Evolutionary conservation across 92 coral and sea anemone genomes (phyloP).

Genomic region (Porites evermanni): DNA sequence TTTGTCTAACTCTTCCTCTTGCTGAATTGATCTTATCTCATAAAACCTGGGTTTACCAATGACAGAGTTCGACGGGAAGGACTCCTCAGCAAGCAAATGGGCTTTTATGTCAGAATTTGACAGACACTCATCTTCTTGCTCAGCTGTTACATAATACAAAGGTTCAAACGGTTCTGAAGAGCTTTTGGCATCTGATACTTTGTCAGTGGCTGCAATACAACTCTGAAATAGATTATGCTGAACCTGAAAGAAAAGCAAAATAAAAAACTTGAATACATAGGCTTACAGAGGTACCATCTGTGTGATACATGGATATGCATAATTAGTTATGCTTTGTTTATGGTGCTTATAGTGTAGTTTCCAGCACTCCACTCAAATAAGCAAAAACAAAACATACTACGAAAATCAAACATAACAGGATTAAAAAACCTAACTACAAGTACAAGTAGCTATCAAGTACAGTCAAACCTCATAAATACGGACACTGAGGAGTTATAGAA

Average conservation of each 20-base stretch:
- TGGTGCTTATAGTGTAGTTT: too few species aligned
- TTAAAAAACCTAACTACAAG: too few species aligned
- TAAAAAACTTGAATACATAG: not conserved
- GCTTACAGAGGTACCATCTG: not conserved
- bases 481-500: too few species aligned
- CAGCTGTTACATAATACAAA: slow-evolving; percentile 60
- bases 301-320: too few species aligned
- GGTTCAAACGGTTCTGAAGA: slow-evolving; percentile 15
- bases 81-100: slow-evolving; percentile 41
- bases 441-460: too few species aligned
- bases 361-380: too few species aligned
- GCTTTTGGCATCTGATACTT: slow-evolving; percentile 27
- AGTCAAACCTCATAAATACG: too few species aligned
- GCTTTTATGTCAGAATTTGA: slow-evolving; percentile 65
- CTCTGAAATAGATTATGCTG: slow-evolving; percentile 82
- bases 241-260: slow-evolving; percentile 40
- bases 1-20: slow-evolving; percentile 72
- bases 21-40: slow-evolving; percentile 76
- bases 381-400: too few species aligned
- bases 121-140: slow-evolving; percentile 72
- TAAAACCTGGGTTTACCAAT: slow-evolving; percentile 77
- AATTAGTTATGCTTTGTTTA: too few species aligned
- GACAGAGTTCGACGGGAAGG: slow-evolving; percentile 44
- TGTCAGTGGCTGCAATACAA: slow-evolving; percentile 29
- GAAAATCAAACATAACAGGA: too few species aligned